Percentiles rank a stretch among this genome's conserved stretches.
phyloP scores from a whole-genome alignment of 2,888 invertebrate species.

The Macrosoma leucophasiata region DNA sequence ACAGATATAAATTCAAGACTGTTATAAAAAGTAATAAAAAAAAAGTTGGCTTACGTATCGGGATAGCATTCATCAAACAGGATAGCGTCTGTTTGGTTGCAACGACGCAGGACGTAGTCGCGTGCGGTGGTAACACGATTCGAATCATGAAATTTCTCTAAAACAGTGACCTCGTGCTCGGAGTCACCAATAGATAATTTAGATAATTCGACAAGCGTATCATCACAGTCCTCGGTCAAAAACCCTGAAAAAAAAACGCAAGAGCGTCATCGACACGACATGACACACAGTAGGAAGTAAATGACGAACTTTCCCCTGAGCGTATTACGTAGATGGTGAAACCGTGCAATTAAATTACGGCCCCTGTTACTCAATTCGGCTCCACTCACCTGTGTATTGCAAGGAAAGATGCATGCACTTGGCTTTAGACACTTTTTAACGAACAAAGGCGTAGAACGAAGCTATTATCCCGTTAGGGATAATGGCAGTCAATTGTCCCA shows the following conservation, averaged over 20 bases:
- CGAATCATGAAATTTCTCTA: constrained; percentile 62
- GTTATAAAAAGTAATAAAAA: constrained; percentile 1
- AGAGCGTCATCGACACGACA: constrained; percentile 32
- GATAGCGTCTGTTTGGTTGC: constrained; percentile 78
- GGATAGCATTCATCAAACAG: constrained; percentile 81
- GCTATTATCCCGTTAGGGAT: constrained; percentile 75
- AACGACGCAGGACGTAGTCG: constrained; percentile 78
- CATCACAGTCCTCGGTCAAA: constrained; percentile 74
- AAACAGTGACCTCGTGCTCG: constrained; percentile 58
- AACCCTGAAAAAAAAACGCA: constrained; percentile 56
- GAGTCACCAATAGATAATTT: constrained; percentile 68
- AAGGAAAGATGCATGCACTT: constrained; percentile 76
- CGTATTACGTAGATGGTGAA: constrained; percentile 40
- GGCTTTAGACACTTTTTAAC: constrained; percentile 68
- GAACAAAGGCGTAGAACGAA: constrained; percentile 70
- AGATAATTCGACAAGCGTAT: constrained; percentile 72
- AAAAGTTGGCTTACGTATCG: constrained; percentile 69
- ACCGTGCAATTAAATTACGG: constrained; percentile 30
- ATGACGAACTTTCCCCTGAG: constrained; percentile 65
- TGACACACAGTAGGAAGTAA: constrained; percentile 65
- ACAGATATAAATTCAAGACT: no score
- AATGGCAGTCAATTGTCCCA: constrained; percentile 58
- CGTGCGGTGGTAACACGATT: constrained; percentile 53
- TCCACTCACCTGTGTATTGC: constrained; percentile 73
- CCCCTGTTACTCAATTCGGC: constrained; percentile 7